Conservation (phyloP, 2,888 invertebrate genomes). For the Taphrorychus bicolor region DNA sequence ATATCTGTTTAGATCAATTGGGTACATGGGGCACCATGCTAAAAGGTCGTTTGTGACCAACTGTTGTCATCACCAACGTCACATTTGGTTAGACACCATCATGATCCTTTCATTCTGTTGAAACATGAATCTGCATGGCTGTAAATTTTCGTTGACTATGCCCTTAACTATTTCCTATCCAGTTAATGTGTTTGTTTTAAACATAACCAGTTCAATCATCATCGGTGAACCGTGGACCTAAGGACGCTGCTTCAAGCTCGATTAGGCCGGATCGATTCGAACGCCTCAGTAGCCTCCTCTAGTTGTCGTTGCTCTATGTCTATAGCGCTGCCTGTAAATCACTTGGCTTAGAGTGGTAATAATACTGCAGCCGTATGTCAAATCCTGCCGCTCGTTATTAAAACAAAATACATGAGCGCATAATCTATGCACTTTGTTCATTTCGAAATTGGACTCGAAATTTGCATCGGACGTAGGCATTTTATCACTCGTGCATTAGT, state of each 20-base stretch:
- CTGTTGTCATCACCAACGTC: no score
- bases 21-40: no score
- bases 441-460: conserved; percentile 16
- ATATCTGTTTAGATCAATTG: no score
- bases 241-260: background rate
- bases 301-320: conserved; percentile 1
- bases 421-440: conserved; percentile 29
- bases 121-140: no score
- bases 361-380: conserved; percentile 21
- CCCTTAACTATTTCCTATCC: no score
- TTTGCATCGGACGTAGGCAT: conserved; percentile 10
- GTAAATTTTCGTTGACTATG: no score
- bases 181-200: no score
- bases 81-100: no score
- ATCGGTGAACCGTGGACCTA: no score
- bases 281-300: background rate
- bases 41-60: no score
- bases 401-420: conserved; percentile 24
- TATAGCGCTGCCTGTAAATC: conserved; percentile 11
- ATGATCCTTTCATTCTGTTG: no score
- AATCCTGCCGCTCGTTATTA: conserved; percentile 22
- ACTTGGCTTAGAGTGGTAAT: conserved; percentile 17
- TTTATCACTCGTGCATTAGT: conserved; percentile 15
- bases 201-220: no score
- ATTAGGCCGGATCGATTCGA: background rate